Evolutionary conservation across 2,113 vertebrate genomes (phyloP), one percentile per base, ranked within the genome.

Genomic region (Cephalopterus ornatus): DNA sequence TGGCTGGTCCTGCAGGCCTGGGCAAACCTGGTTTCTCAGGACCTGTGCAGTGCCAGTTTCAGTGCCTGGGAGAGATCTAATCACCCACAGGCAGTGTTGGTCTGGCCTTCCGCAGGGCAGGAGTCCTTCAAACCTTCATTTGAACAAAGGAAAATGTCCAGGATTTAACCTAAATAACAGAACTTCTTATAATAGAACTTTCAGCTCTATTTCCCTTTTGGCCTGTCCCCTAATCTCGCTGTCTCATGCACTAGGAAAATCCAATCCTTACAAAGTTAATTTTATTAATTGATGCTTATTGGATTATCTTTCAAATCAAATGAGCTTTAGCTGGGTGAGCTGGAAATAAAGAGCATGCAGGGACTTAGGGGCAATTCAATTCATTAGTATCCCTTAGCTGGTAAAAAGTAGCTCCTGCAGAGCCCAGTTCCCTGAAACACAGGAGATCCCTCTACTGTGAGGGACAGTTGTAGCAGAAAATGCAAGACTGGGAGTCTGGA

Each of bases 201-300:
- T 44, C 32, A 47, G 16, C 33, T 86, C 23, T 23, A 8, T 44
- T 96, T 92, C 32, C 24, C 9, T 76, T 89, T 71, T 53, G 58
- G 37, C 30, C 35, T 73, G 23, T 56, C 32, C 49, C 44, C 89
- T 91, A 71, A 84, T 91, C 80, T 71, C 15, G 14, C 41, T 78
- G 44, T 70, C n/a, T 91, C 58, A 46, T 80, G 55, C 81, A 71
- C 78, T 46, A 39, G 52, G 56, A 73, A 95, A 92, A 80, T 70
- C 65, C 59, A 73, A 9, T 71, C 53, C 46, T 84, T 74, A 50
- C 19, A 56, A 56, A 92, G 28, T 28, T 87, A 82, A 93, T 70
- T 95, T 95, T 67, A 42, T 81, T 91, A 95, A 92, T 39, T 79
- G 52, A 81, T 62, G 59, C 78, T 95, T 91, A 81, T 63, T 95